Conservation (phyloP, 2,888 invertebrate species). For the Hirudinaria manillensis region DNA sequence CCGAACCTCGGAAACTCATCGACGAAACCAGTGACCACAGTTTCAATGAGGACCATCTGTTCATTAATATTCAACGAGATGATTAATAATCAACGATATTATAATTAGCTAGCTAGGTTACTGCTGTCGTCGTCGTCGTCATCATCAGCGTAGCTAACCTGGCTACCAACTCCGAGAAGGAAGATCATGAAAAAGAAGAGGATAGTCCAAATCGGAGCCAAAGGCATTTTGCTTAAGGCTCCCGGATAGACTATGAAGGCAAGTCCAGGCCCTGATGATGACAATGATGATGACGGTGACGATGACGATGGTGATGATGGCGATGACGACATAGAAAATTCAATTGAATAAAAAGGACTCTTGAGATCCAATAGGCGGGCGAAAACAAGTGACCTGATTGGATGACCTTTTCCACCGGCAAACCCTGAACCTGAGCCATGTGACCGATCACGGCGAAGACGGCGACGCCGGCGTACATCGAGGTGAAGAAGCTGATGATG, state of each 20-base stretch:
- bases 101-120: background rate
- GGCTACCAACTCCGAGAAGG: conserved; percentile 41
- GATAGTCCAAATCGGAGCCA: conserved; percentile 40
- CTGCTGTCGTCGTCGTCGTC: background rate
- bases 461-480: conserved; percentile 43
- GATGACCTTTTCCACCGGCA: conserved; percentile 38
- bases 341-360: background rate
- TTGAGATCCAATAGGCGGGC: background rate
- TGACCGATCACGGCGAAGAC: conserved; percentile 44
- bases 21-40: conserved; percentile 42
- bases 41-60: conserved; percentile 42
- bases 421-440: conserved; percentile 41
- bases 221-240: conserved; percentile 42
- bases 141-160: conserved; percentile 35
- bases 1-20: conserved; percentile 41
- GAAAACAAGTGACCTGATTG: conserved; percentile 36
- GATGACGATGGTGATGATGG: conserved; percentile 25
- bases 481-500: conserved; percentile 40
- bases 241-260: conserved; percentile 44
- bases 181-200: conserved; percentile 43
- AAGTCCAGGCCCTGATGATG: conserved; percentile 41
- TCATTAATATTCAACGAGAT: background rate
- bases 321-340: background rate
- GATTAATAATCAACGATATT: background rate
- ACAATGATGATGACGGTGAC: conserved; percentile 22